phyloP scores from a whole-genome alignment of 2,797 vertebrate genomes.

The Lacerta agilis region DNA sequence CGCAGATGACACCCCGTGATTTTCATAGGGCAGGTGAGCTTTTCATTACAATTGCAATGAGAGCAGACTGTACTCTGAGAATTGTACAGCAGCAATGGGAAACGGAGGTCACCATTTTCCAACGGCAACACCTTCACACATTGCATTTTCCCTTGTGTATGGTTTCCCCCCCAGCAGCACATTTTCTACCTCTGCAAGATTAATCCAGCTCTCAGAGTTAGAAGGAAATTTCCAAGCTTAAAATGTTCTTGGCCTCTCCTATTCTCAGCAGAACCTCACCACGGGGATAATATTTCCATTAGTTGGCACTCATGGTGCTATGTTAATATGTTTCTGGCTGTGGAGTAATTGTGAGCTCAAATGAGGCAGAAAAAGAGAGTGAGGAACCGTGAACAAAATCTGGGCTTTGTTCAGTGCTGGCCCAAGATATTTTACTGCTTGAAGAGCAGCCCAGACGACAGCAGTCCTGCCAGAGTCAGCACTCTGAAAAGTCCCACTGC shows the following conservation, averaged over 20 bases:
- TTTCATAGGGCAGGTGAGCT: background rate
- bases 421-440: background rate
- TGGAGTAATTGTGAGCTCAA: constrained; percentile 21
- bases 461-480: background rate
- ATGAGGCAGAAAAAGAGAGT: constrained; percentile 1
- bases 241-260: background rate
- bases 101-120: background rate
- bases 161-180: background rate
- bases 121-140: background rate
- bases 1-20: rapidly evolving
- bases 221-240: background rate
- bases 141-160: background rate
- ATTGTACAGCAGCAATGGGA: constrained; percentile 9
- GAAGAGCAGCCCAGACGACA: background rate
- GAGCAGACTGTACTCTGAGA: background rate
- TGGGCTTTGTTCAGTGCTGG: background rate
- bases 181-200: background rate
- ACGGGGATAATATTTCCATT: constrained; percentile 16
- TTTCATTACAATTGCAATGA: constrained; percentile 10
- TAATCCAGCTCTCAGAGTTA: background rate
- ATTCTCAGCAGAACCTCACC: background rate
- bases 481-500: no score
- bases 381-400: background rate
- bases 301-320: background rate
- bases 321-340: background rate